phyloP scores from a whole-genome alignment of 2,888 invertebrate genomes.

The Acleris laterana region DNA sequence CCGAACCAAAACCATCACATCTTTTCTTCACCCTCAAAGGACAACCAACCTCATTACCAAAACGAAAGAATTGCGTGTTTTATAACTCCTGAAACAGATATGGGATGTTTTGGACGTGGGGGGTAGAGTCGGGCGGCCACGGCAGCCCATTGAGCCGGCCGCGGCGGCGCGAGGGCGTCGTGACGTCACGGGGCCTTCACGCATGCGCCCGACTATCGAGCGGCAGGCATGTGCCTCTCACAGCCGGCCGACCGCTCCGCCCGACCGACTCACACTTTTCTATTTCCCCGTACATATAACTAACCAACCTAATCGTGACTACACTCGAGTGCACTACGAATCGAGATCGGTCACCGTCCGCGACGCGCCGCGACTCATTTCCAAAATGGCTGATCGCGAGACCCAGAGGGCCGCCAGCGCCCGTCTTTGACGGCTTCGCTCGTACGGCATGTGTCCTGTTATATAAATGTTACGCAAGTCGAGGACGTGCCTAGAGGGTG shows the following conservation, averaged over 20 bases:
- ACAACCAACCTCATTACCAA: too few relatives aligned
- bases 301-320: too few relatives aligned
- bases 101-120: too few relatives aligned
- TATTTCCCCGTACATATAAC: conserved; percentile 68
- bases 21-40: too few relatives aligned
- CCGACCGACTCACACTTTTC: conserved; percentile 73
- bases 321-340: too few relatives aligned
- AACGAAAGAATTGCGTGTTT: too few relatives aligned
- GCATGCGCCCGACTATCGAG: conserved; percentile 81
- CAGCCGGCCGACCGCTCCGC: conserved; percentile 75
- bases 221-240: conserved; percentile 80
- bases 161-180: conserved; percentile 65
- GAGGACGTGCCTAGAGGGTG: conserved; percentile 68
- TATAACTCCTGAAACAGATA: too few relatives aligned
- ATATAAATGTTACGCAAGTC: conserved; percentile 82
- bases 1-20: conserved; percentile 4
- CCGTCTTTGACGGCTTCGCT: conserved; percentile 60
- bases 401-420: conserved; percentile 58
- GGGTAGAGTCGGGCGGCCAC: conserved; percentile 43
- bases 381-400: conserved; percentile 74
- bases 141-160: conserved; percentile 58
- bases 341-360: too few relatives aligned
- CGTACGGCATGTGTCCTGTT: conserved; percentile 69
- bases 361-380: conserved; percentile 53
- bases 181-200: conserved; percentile 74